Base-by-base conservation (phyloP, 2,888 invertebrate genomes). In the Plagiodera versicolora region DNA sequence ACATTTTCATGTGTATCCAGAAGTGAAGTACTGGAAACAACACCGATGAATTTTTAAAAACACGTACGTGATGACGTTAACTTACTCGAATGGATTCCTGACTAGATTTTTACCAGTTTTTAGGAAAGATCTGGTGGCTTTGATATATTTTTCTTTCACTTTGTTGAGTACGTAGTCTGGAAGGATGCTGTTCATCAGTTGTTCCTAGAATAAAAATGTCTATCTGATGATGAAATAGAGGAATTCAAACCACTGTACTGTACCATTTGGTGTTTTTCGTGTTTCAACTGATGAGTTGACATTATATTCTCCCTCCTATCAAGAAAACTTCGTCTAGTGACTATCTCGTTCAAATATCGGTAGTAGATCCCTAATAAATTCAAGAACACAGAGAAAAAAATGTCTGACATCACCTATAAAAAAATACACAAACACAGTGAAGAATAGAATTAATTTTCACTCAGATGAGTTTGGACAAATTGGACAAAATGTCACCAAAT, bases 1-100 rank as follows among this genome's bases (percentile, higher is more conserved):
- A 96, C 95, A 75, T 95, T 90, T 14, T 91, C 86, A 75, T 96
- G 94, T 35, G 89, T 89, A 79, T 94, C 92, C 0, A 96, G 89
- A 74, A 94, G 94, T 0, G 94, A 82, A 74, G 94, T 90, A 70
- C 95, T 95, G 81, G 59, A 82, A 87, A 63, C 60, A n/a, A n/a
- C n/a, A n/a, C n/a, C n/a, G n/a, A n/a, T n/a, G n/a, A n/a, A n/a
- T n/a, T n/a, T n/a, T n/a, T n/a, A n/a, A n/a, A n/a, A n/a, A n/a
- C n/a, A n/a, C n/a, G n/a, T n/a, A n/a, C n/a, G n/a, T n/a, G n/a
- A n/a, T n/a, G n/a, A n/a, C n/a, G n/a, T n/a, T n/a, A 39, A 66
- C 71, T 75, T 75, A 83, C 83, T 80, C 81, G 64, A 81, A 80
- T 17, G 83, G 81, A 47, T 71, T 71, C 44, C 62, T 62, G 10